phyloP scores from a whole-genome alignment of 1,140 invertebrate species.

The Rhynchophorus ferrugineus region DNA sequence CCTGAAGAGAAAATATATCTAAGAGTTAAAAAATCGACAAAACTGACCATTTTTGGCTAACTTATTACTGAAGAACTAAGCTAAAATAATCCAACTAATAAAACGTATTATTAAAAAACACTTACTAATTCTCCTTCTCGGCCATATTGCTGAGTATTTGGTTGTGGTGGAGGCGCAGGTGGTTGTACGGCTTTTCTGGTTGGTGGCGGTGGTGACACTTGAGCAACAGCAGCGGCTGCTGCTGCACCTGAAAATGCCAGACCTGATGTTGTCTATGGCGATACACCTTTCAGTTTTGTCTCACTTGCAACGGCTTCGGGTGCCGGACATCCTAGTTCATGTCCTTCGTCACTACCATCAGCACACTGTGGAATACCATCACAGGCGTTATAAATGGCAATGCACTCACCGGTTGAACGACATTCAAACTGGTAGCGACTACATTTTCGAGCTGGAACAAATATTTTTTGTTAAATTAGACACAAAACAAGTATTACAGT shows the following conservation, averaged over 20 bases:
- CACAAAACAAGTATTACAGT: no score
- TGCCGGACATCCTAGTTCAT: conserved; percentile 49
- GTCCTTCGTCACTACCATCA: conserved; percentile 84
- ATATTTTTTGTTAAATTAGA: not conserved
- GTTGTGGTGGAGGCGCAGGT: not conserved
- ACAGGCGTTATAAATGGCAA: conserved; percentile 92
- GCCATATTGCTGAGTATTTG: conserved; percentile 7
- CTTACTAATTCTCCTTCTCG: conserved; percentile 24
- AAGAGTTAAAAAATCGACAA: no score
- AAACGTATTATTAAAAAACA: not conserved
- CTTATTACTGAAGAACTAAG: no score
- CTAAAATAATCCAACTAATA: no score
- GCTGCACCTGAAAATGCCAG: not conserved
- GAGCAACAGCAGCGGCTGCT: no score
- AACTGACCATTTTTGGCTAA: no score
- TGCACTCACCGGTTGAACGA: conserved; percentile 77
- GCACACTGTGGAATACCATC: conserved; percentile 90
- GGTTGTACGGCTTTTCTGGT: not conserved
- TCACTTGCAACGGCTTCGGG: conserved; percentile 6
- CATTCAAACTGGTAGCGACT: conserved; percentile 83
- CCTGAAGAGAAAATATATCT: no score
- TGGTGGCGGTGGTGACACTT: conserved; percentile 3
- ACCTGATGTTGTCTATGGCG: not conserved
- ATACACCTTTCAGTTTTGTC: not conserved
- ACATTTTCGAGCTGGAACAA: conserved; percentile 46